Evolutionary conservation across 92 coral and sea anemone species (phyloP).

Genomic region (Epizoanthus scotinus): DNA sequence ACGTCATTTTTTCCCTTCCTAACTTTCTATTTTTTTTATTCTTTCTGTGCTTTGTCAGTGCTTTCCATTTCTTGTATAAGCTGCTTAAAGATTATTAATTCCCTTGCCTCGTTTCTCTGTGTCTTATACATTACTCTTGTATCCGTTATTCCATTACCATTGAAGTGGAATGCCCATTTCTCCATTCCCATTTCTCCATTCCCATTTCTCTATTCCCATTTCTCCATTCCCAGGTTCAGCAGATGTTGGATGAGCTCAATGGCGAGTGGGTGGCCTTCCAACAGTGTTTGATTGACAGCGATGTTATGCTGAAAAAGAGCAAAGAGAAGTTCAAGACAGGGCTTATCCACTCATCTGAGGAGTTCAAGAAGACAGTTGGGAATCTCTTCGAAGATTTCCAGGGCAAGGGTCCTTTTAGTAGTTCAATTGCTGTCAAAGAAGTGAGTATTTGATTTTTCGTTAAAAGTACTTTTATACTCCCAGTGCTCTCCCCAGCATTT

Average conservation of each 20-base stretch:
- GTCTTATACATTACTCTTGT: background rate
- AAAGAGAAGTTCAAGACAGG: constrained; percentile 99
- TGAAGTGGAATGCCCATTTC: too few species aligned
- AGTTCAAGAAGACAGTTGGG: constrained; percentile 93
- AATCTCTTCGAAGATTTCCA: constrained; percentile 91
- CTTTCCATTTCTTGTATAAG: background rate
- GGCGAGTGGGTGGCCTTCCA: constrained; percentile 99
- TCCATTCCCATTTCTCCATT: too few species aligned
- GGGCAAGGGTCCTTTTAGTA: constrained; percentile 87
- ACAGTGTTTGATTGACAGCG: constrained; percentile 98
- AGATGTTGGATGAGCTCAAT: constrained; percentile 90
- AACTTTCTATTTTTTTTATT: too few species aligned
- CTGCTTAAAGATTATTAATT: background rate
- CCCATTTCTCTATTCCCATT: too few species aligned
- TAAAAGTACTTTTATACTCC: background rate
- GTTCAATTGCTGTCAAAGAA: constrained; percentile 80
- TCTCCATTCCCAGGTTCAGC: constrained; percentile 69
- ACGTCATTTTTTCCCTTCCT: background rate
- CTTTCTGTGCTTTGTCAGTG: too few species aligned
- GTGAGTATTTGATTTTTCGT: constrained; percentile 48
- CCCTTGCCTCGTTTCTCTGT: background rate
- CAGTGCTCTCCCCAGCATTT: too few species aligned
- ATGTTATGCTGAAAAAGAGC: constrained; percentile 96
- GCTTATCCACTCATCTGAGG: constrained; percentile 92
- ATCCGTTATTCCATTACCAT: too few species aligned